Conservation (phyloP, 1,140 invertebrate species). For the Medauroidea extradentata region DNA sequence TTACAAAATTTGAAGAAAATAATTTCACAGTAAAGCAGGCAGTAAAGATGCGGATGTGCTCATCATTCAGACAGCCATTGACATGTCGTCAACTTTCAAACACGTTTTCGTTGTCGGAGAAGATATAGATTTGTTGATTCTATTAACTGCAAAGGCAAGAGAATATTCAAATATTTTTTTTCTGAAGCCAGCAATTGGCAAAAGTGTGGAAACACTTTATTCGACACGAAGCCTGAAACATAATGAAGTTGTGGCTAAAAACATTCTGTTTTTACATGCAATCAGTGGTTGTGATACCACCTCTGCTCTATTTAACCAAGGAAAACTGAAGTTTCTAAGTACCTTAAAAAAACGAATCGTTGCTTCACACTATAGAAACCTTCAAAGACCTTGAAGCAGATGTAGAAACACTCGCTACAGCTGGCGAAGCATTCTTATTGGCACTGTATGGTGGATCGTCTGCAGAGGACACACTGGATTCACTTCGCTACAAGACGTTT, state of each 20-base stretch:
- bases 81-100: slow-evolving; percentile 7
- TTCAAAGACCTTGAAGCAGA: not conserved
- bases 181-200: slow-evolving; percentile 37
- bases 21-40: not conserved
- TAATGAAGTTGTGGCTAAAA: not conserved
- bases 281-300: slow-evolving; percentile 22
- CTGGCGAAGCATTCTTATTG: not conserved
- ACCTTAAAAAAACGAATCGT: not conserved
- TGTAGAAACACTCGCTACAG: not conserved
- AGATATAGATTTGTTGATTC: slow-evolving; percentile 27
- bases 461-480: not conserved
- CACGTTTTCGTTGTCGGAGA: slow-evolving; percentile 27
- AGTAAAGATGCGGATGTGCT: slow-evolving; percentile 23
- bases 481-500: not conserved
- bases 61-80: slow-evolving; percentile 23
- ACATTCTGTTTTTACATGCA: slow-evolving; percentile 21
- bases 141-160: slow-evolving; percentile 26
- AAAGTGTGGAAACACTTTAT: slow-evolving; percentile 27
- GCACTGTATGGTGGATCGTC: not conserved
- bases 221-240: slow-evolving; percentile 20
- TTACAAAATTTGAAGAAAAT: slow-evolving; percentile 2
- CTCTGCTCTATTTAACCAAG: slow-evolving; percentile 18
- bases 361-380: not conserved
- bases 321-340: slow-evolving; percentile 10
- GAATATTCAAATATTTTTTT: slow-evolving; percentile 34